Percentiles rank a stretch among this genome's conserved stretches.
These are phyloP conservation scores for Muscicapa striata DNA, from an alignment of 2,797 vertebrate species.

Conservation along the genomic window DNA sequence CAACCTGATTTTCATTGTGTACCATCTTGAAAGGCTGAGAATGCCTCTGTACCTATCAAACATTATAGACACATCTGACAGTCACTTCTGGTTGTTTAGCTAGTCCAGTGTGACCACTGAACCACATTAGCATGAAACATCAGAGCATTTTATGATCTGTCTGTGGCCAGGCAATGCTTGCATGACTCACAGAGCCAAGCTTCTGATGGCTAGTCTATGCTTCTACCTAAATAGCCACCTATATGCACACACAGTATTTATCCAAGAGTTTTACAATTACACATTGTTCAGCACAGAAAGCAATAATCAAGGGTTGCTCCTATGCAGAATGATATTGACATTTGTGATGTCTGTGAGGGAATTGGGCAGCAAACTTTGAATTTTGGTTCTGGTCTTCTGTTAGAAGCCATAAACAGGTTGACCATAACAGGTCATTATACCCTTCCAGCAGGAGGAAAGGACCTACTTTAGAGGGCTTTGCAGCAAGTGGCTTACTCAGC, in stretches of 20 bases:
- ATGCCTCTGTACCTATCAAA: fast-evolving
- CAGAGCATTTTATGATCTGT: background rate
- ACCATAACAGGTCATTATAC: background rate
- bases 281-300: background rate
- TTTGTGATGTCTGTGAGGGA: background rate
- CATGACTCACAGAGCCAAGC: background rate
- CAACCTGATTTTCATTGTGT: background rate
- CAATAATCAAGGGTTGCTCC: background rate
- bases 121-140: background rate
- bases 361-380: background rate
- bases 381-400: background rate
- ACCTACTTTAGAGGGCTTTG: background rate
- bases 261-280: background rate
- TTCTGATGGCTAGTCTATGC: background rate
- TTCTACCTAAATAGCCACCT: background rate
- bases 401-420: background rate
- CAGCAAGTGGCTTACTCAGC: background rate
- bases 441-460: background rate
- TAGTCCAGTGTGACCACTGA: background rate
- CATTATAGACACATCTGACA: background rate
- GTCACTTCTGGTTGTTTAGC: background rate
- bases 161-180: background rate
- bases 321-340: background rate
- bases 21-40: background rate
- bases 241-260: background rate